Percentiles rank a stretch among this genome's conserved stretches.
Conservation (phyloP, 1,140 invertebrate genomes). For the Thaumetopoea pityocampa region DNA sequence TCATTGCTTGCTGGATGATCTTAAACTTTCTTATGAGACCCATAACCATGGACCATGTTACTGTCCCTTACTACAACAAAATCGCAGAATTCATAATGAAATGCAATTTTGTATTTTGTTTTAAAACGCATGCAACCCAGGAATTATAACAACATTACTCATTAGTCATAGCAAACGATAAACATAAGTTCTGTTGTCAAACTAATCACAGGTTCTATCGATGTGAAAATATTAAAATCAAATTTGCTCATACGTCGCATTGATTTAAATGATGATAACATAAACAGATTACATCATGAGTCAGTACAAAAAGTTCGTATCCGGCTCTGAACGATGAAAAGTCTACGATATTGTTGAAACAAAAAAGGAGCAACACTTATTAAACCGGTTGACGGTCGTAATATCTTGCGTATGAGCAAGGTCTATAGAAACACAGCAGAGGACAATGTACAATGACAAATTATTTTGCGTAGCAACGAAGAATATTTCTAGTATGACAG, state of each 20-base stretch:
- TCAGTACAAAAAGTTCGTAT: conserved; percentile 54
- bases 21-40: no score
- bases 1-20: no score
- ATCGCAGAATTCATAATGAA: no score
- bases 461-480: conserved; percentile 37
- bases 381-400: conserved; percentile 32
- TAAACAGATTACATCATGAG: conserved; percentile 52
- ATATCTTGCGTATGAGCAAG: conserved; percentile 21
- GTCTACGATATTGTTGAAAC: conserved; percentile 36
- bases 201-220: conserved; percentile 6
- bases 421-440: conserved; percentile 28
- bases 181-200: conserved; percentile 1
- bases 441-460: conserved; percentile 43
- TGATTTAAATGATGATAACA: conserved; percentile 40
- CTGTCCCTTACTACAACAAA: no score
- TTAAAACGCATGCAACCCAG: no score
- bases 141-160: no score
- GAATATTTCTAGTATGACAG: conserved; percentile 32
- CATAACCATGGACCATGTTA: no score
- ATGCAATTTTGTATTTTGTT: no score
- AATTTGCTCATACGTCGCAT: conserved; percentile 26
- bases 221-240: conserved; percentile 34
- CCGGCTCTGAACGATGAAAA: conserved; percentile 52
- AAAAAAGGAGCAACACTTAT: conserved; percentile 26
- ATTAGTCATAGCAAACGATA: conserved; percentile 6